Conservation (phyloP, 2,113 vertebrate genomes). For the Nanorana parkeri region DNA sequence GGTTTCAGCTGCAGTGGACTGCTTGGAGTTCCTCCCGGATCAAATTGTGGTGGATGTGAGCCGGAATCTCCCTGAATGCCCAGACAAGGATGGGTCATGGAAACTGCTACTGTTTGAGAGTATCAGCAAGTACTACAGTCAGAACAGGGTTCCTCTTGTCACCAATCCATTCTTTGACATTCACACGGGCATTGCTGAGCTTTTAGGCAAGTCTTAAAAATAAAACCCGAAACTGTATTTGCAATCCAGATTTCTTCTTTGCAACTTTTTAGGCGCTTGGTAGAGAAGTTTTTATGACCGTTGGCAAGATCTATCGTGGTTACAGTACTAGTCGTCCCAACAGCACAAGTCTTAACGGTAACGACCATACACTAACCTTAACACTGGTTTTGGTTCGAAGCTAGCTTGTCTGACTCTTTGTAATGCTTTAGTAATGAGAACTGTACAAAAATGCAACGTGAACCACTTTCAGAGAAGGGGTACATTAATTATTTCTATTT, state of each 20-base stretch:
- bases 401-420: too few species aligned
- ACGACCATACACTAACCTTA: too few species aligned
- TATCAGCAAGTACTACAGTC: constrained; percentile 84
- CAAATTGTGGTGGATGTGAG: constrained; percentile 90
- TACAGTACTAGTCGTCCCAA: too few species aligned
- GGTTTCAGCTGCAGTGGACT: constrained; percentile 90
- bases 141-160: constrained; percentile 83
- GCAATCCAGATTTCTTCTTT: not conserved
- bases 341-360: too few species aligned
- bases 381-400: too few species aligned
- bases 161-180: constrained; percentile 88
- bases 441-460: too few species aligned
- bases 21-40: constrained; percentile 93
- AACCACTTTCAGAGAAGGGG: too few species aligned
- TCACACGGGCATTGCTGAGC: constrained; percentile 90
- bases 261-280: not conserved
- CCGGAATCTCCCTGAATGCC: constrained; percentile 81
- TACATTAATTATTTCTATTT: too few species aligned
- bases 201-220: constrained; percentile 80
- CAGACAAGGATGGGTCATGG: constrained; percentile 76
- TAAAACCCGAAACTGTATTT: not conserved
- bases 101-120: constrained; percentile 86
- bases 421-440: too few species aligned
- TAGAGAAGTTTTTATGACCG: not conserved
- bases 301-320: too few species aligned